Evolutionary conservation across 2,888 invertebrate species (phyloP).

Genomic region (Meghimatium bilineatum): DNA sequence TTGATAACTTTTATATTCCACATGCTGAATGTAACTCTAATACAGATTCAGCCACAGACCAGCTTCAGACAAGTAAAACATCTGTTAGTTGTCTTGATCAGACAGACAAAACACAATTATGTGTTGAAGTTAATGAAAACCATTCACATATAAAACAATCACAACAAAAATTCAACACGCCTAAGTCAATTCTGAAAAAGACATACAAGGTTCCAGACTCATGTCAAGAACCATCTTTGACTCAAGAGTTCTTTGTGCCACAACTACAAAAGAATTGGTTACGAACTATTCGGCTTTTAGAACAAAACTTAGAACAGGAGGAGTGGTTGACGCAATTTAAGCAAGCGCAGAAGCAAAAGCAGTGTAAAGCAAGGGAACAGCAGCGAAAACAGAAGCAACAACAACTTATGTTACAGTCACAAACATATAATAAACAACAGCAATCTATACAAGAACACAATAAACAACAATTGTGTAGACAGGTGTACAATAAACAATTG

Average conservation of each 20-base stretch:
- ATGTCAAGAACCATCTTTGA: too few species aligned
- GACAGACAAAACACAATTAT: neutral
- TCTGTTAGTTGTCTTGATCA: neutral
- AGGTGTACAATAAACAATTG: neutral
- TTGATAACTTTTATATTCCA: neutral
- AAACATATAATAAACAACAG: neutral
- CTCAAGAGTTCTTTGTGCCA: neutral
- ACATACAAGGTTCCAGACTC: neutral
- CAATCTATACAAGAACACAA: neutral
- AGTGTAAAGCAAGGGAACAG: neutral
- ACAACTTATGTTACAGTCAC: neutral
- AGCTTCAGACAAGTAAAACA: neutral
- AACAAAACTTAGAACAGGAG: neutral
- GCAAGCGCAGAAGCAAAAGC: neutral
- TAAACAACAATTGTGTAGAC: slow-evolving; percentile 1
- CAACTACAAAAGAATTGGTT: slow-evolving; percentile 7
- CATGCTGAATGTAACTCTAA: neutral
- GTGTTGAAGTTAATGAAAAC: neutral
- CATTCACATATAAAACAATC: neutral
- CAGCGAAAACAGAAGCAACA: too few species aligned
- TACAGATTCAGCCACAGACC: neutral
- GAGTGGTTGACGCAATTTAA: neutral
- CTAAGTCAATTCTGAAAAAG: slow-evolving; percentile 5
- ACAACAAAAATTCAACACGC: neutral
- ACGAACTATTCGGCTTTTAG: neutral